These are phyloP conservation scores for Cheiracanthium punctorium DNA, from an alignment of 2,888 invertebrate species.

Conservation along the genomic window DNA sequence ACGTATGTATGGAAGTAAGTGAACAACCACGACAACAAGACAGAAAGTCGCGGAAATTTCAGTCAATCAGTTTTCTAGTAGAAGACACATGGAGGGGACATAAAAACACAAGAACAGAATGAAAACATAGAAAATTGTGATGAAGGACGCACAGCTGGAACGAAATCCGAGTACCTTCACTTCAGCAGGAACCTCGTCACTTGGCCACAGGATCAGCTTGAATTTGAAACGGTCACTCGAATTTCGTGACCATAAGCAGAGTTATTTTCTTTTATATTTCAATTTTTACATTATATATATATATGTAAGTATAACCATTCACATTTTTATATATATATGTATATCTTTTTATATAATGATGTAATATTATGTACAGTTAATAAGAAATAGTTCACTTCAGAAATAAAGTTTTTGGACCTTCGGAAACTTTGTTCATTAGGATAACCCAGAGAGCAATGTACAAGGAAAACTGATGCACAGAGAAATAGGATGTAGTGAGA, in stretches of 20 bases:
- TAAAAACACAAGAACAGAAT: background rate
- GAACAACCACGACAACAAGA: conserved; percentile 18
- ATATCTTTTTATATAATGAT: too few species aligned
- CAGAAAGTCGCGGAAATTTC: background rate
- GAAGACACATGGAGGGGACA: background rate
- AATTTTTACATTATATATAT: conserved; percentile 40
- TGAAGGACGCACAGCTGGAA: too few species aligned
- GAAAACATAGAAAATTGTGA: background rate
- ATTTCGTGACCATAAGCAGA: conserved; percentile 41
- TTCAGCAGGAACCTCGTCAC: too few species aligned
- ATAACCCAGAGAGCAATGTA: conserved; percentile 48
- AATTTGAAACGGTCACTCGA: conserved; percentile 43
- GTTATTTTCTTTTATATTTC: conserved; percentile 21
- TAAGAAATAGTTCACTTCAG: conserved; percentile 31
- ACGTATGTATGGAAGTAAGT: too few species aligned
- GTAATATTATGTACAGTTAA: conserved; percentile 47
- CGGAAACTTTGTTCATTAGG: conserved; percentile 41
- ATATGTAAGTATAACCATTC: conserved; percentile 32
- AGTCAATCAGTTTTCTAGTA: background rate
- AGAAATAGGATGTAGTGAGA: too few species aligned
- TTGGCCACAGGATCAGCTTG: too few species aligned
- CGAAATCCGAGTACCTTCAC: too few species aligned
- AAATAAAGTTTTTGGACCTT: conserved; percentile 51
- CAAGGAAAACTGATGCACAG: background rate
- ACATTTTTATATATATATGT: conserved; percentile 27